A percentile compares a stretch with the other conserved stretches of the same genome.
phyloP scores from a whole-genome alignment of 2,113 vertebrate genomes.

The Melospiza melodia region DNA sequence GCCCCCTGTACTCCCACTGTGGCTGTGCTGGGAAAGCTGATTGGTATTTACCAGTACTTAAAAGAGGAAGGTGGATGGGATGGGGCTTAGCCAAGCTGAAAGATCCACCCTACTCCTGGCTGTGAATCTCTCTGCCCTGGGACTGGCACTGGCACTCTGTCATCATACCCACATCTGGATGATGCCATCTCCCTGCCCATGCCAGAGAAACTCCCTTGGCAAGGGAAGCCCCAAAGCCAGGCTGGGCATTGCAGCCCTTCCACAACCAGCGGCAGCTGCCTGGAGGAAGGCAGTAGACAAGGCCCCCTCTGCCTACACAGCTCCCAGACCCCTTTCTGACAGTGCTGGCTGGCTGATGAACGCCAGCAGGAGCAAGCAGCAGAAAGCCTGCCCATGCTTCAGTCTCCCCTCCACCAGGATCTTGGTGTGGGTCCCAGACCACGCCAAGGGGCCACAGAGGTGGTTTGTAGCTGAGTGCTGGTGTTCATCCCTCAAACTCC shows the following conservation, averaged over 20 bases:
- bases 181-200: not conserved
- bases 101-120: accelerated
- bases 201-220: not conserved
- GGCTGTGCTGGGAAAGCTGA: not conserved
- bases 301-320: not conserved
- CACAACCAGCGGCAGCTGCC: not conserved
- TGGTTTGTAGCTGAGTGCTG: not conserved
- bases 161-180: not conserved
- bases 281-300: not conserved
- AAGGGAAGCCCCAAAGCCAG: not conserved
- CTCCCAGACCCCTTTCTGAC: not conserved
- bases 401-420: not conserved
- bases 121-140: not conserved
- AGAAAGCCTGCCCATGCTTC: not conserved
- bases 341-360: not conserved
- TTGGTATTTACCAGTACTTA: not conserved
- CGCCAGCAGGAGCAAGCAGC: not conserved
- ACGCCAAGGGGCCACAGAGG: accelerated
- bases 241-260: not conserved
- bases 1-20: not conserved
- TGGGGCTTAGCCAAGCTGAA: not conserved
- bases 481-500: not conserved
- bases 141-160: not conserved
- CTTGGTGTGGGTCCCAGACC: not conserved
- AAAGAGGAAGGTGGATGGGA: not conserved